Conservation (phyloP, 2,797 vertebrate genomes). For the Peromyscus aztecus region DNA sequence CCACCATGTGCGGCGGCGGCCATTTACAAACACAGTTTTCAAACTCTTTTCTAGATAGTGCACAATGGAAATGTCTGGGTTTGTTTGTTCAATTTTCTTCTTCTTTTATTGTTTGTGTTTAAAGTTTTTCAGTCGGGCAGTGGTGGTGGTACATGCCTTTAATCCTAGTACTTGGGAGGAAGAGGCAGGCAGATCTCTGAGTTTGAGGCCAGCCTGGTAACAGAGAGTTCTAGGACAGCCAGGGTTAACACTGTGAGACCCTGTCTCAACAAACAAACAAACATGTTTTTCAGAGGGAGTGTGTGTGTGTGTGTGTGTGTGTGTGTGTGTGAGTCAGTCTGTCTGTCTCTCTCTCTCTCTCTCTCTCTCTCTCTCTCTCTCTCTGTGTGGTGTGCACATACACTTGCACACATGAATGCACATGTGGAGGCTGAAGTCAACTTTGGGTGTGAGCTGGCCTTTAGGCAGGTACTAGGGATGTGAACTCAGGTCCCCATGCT, state of each 20-base stretch:
- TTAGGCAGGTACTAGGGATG: too few species aligned
- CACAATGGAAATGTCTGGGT: constrained; percentile 23
- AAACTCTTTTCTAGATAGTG: not conserved
- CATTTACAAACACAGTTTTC: not conserved
- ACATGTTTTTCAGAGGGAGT: not conserved
- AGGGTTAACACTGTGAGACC: not conserved
- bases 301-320: not conserved
- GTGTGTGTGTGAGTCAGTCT: too few species aligned
- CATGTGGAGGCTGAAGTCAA: not conserved
- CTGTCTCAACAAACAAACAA: not conserved
- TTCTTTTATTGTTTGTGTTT: not conserved
- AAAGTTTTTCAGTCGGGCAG: not conserved
- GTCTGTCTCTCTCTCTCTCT: too few species aligned
- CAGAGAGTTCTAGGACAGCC: not conserved
- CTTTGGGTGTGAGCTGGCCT: not conserved
- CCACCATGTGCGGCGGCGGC: not conserved
- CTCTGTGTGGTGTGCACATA: not conserved
- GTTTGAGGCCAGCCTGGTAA: not conserved
- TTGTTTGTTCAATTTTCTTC: not conserved
- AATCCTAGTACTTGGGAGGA: not conserved
- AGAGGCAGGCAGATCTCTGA: not conserved
- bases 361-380: not conserved
- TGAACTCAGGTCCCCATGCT: not conserved
- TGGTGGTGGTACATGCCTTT: not conserved
- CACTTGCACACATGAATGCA: not conserved